Base-by-base conservation (phyloP, 2,888 invertebrate species). In the Apoda limacodes region DNA sequence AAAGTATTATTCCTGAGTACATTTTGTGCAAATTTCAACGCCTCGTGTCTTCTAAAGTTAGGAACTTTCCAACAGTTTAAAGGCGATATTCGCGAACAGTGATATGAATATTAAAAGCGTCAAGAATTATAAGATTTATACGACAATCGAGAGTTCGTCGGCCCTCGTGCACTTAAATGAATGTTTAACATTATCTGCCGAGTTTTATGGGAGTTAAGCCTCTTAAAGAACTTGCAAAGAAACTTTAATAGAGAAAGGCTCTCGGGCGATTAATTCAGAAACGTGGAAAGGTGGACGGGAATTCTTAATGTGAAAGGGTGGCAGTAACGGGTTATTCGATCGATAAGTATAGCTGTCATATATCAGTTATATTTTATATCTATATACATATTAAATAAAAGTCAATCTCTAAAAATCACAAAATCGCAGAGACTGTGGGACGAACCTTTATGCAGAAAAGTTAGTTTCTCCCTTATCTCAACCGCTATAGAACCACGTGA, bases 71-170 rank as follows among this genome's bases (percentile, higher is more conserved):
- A 26, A 19, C 24, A 17, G 17, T 31, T 28, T 30, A 28, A 21
- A 22, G 17, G 19, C 41, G 46, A 36, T 44, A 49, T 48, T 24
- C 22, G 45, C 40, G 34, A 43, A 42, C 46, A 59, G 56, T 71
- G 76, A 76, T 76, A 76, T 82, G 81, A 82, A 82, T 82, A 82
- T 78, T 82, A 82, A 82, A 71, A 69, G 65, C 57, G 65, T 55
- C 57, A 70, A 65, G 78, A 75, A 78, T 76, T 74, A 70, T 58
- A 60, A 72, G 76, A 80, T 78, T 80, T 78, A 80, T 71, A 61
- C 67, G 64, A 59, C 71, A 55, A 74, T 71, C 55, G 53, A 55
- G 78, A 76, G 61, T 74, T 71, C 51, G 61, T 52, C 51, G 56
- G 50, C 50, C 53, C 47, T 48, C 49, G 56, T 59, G 66, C 66